A percentile compares a stretch with the other conserved stretches of the same genome.
These are phyloP conservation scores for Rhopalosiphum nymphaeae DNA, from an alignment of 2,888 invertebrate species.

Conservation along the genomic window DNA sequence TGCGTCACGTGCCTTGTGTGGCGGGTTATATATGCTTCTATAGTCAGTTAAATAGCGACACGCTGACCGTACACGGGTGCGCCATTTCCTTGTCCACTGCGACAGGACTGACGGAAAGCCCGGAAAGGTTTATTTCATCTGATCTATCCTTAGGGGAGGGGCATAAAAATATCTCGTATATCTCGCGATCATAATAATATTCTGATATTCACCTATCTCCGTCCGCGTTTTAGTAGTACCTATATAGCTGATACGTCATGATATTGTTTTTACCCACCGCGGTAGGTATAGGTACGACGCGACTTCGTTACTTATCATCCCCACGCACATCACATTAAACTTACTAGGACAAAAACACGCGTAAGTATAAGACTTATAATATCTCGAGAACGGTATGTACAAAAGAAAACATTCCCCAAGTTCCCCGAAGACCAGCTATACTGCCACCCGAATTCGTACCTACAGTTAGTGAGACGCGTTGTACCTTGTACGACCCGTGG, in stretches of 20 bases:
- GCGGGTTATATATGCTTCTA: neutral
- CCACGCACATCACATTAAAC: neutral
- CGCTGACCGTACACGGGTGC: slow-evolving; percentile 40
- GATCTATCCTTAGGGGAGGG: slow-evolving; percentile 46
- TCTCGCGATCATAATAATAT: neutral
- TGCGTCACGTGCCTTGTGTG: slow-evolving; percentile 49
- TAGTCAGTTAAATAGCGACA: slow-evolving; percentile 25
- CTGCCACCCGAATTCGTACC: neutral
- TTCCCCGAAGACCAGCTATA: neutral
- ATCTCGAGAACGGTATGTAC: neutral
- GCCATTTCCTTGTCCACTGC: slow-evolving; percentile 15
- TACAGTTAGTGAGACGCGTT: neutral
- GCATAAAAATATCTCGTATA: neutral
- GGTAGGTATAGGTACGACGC: neutral
- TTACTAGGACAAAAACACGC: neutral
- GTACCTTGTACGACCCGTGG: neutral
- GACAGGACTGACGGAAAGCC: neutral
- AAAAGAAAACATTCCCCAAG: neutral
- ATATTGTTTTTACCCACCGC: neutral
- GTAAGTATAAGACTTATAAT: neutral
- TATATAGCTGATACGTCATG: neutral
- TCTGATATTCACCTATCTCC: neutral
- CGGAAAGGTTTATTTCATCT: neutral
- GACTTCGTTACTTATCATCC: neutral
- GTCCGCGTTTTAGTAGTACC: neutral